A percentile compares a stretch with the other conserved stretches of the same genome.
Evolutionary conservation across 2,888 invertebrate species (phyloP).

Genomic region (Formica aserva): DNA sequence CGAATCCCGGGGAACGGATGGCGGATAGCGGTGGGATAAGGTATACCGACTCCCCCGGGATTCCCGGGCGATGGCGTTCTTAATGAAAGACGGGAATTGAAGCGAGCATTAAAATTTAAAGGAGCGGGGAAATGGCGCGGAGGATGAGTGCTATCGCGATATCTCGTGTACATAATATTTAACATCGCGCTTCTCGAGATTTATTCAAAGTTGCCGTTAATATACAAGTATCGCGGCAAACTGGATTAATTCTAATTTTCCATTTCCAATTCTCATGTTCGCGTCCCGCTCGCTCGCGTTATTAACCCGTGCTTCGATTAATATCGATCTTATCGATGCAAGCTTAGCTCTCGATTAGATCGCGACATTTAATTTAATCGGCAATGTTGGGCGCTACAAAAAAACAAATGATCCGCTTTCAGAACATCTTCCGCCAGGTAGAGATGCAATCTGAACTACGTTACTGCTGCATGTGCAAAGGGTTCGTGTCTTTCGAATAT

Average conservation of each 20-base stretch:
- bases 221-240: background rate
- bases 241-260: constrained; percentile 26
- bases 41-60: constrained; percentile 45
- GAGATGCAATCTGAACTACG: constrained; percentile 11
- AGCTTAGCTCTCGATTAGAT: constrained; percentile 9
- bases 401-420: background rate
- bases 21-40: constrained; percentile 22
- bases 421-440: background rate
- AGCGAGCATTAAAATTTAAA: constrained; percentile 32
- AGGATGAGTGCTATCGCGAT: no score
- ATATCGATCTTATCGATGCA: background rate
- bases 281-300: background rate
- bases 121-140: background rate
- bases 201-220: background rate
- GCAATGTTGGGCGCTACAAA: background rate
- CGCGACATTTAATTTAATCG: constrained; percentile 27
- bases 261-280: background rate
- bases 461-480: background rate
- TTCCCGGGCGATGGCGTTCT: constrained; percentile 29
- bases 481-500: constrained; percentile 58
- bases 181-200: background rate
- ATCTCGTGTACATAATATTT: background rate
- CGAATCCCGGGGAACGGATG: constrained; percentile 34
- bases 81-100: constrained; percentile 43
- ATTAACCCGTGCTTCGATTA: constrained; percentile 26